Base-by-base conservation (phyloP, 2,888 invertebrate species). In the Andrena camellia region DNA sequence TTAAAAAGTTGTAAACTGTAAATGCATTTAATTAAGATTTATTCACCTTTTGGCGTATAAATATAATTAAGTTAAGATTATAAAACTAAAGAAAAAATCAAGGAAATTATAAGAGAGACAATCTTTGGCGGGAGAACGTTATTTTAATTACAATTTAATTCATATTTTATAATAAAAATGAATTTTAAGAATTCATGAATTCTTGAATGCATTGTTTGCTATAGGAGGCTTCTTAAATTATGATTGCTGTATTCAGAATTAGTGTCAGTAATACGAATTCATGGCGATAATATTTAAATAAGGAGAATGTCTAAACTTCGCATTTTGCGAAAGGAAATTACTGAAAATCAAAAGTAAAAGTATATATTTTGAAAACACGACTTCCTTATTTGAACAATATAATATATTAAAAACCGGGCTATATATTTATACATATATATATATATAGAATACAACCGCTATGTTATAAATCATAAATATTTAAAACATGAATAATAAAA, bases 261-360 rank as follows among this genome's bases (percentile, higher is more conserved):
- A 48, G 26, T 26, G 26, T 17, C 26, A n/a, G 26, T 64, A 17
- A 8, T 48, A 17, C 20, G 10, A n/a, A 57, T 63, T 52, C 62
- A n/a, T 66, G 48, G 35, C 23, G 31, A 71, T 33, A 62, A 62
- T 6, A 63, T 33, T 10, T 29, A 64, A 63, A 17, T 33, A 17
- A 23, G 7, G 52, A 29, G 2, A 31, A 57, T 42, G 23, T 23
- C 17, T 31, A 4, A 7, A 31, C 6, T 8, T 52, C 20, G 20
- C 20, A 52, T 8, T 52, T n/a, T 52, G 52, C 7, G 20, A 52
- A 52, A 20, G 20, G 20, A 52, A 52, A 52, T 52, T 52, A 52
- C 8, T 52, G 52, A 2, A 52, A 20, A 8, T 52, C 20, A 20
- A 52, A 52, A 52, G 8, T 20, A 52, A 20, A 2, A 52, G 20